Base-by-base conservation (phyloP, 2,888 invertebrate genomes). In the Trisateles emortualis region DNA sequence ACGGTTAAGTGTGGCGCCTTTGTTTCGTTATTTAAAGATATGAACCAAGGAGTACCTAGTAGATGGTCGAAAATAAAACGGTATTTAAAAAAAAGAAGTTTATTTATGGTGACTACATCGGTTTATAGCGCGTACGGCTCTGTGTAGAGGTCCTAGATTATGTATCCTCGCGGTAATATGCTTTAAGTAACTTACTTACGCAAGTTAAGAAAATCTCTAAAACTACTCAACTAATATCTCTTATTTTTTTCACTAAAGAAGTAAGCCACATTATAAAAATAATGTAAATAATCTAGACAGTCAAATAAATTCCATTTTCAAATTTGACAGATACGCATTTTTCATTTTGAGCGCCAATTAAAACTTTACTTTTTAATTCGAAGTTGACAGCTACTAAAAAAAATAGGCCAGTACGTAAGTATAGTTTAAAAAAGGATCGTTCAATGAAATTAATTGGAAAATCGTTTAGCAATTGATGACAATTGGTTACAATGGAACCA, bases 391-490 rank as follows among this genome's bases (percentile, higher is more conserved):
- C 11, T 19, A n/a, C 38, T 39, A 48, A 48, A 56, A 67, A 55
- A 68, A 70, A 56, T 68, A 70, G 68, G 71, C 52, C 67, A 67
- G 61, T 64, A 59, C n/a, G n/a, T n/a, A n/a, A n/a, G n/a, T n/a
- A n/a, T n/a, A 59, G 57, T 49, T 68, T 67, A 58, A 68, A 76
- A 77, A 73, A 50, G 47, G 19, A 60, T 38, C 29, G 26, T 16
- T 61, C 53, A 51, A 61, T 59, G 46, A 62, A 51, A 53, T 69
- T 52, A 79, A 79, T 79, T 80, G 76, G 74, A 76, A 79, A 79
- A 78, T 77, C 67, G 73, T 68, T 55, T 54, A 58, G 38, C 76
- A 80, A 80, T 80, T 80, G 80, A 60, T 33, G 41, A 57, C 79
- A 80, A 80, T 80, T 79, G 72, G 29, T 58, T 40, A 54, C 46